Conservation (phyloP, 2,888 invertebrate genomes). For the Temnothorax ravouxi region DNA sequence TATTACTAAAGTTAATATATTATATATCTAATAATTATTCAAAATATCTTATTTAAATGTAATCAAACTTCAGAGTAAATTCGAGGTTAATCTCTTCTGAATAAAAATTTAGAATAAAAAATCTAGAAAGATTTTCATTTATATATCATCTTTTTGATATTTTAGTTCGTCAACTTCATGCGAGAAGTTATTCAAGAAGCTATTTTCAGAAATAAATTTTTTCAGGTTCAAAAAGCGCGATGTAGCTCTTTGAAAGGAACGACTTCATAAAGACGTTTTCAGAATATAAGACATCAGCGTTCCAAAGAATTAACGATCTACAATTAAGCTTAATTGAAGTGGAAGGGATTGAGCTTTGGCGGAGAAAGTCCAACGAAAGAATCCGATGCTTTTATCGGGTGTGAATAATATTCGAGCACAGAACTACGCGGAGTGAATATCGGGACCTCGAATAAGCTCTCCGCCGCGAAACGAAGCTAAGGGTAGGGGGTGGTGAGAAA, state of each 20-base stretch:
- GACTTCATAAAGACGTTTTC: neutral
- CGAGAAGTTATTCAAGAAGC: neutral
- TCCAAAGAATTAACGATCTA: slow-evolving; percentile 38
- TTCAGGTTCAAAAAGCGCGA: neutral
- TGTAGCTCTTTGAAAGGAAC: slow-evolving; percentile 5
- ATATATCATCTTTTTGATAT: neutral
- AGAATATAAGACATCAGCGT: neutral
- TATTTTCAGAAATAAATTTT: neutral
- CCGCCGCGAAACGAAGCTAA: neutral
- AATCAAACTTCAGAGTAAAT: neutral
- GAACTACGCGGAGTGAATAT: slow-evolving; percentile 30
- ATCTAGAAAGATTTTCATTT: neutral
- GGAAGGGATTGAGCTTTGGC: slow-evolving; percentile 14
- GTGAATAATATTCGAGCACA: slow-evolving; percentile 29
- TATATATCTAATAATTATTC: slow-evolving; percentile 4
- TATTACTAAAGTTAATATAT: neutral
- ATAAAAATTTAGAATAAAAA: neutral
- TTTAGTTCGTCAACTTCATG: neutral
- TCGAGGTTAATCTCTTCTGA: neutral
- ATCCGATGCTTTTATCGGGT: slow-evolving; percentile 32
- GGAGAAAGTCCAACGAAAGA: neutral
- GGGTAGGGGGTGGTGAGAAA: slow-evolving; percentile 31
- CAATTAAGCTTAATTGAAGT: slow-evolving; percentile 40
- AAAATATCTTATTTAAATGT: neutral
- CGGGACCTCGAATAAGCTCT: neutral